phyloP scores from a whole-genome alignment of 2,797 vertebrate species.

The Nannoperca australis region DNA sequence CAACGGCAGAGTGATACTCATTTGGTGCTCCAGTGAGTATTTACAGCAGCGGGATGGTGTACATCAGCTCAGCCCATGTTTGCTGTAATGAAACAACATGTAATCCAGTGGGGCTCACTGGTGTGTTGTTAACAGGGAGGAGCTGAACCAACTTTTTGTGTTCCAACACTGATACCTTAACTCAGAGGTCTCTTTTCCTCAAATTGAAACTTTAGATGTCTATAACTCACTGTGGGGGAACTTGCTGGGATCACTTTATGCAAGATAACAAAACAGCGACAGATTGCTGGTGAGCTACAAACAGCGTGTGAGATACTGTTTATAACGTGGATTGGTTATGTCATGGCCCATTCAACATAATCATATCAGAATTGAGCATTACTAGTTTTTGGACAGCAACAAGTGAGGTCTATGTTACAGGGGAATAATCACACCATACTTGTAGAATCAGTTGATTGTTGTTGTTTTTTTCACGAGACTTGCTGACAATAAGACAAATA shows the following conservation, averaged over 20 bases:
- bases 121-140: neutral
- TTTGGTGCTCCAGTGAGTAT: neutral
- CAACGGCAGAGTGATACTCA: neutral
- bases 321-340: neutral
- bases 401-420: no score
- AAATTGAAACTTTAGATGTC: neutral
- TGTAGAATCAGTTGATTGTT: neutral
- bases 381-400: neutral
- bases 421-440: neutral
- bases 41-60: neutral
- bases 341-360: no score
- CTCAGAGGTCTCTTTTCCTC: neutral
- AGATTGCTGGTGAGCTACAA: neutral
- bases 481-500: constrained; percentile 7
- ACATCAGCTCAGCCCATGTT: neutral
- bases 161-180: neutral
- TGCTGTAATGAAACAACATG: neutral
- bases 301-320: neutral
- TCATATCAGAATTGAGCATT: no score
- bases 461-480: constrained; percentile 10
- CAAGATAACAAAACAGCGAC: neutral
- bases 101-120: neutral
- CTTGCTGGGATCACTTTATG: neutral
- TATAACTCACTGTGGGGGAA: neutral
- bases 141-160: neutral